phyloP scores from a whole-genome alignment of 2,797 vertebrate genomes.

The Thripadectes ignobilis region DNA sequence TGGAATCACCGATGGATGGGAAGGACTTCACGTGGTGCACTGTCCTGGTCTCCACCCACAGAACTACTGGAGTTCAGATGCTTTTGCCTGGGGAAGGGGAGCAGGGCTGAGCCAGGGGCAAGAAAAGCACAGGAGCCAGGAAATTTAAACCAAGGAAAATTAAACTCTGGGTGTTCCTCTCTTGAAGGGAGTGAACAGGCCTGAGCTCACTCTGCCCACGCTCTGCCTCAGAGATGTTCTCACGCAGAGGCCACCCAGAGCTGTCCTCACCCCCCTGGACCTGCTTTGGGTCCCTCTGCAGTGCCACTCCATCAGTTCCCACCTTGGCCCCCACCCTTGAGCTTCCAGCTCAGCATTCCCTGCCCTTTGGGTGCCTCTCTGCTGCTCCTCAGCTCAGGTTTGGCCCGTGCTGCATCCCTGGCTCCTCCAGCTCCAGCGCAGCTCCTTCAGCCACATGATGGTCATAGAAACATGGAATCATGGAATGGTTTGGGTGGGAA shows the following conservation, averaged over 20 bases:
- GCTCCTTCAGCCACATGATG: not conserved
- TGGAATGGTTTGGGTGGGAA: not conserved
- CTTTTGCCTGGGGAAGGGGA: not conserved
- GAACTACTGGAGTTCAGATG: not conserved
- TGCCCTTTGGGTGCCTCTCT: not conserved
- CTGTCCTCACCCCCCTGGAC: not conserved
- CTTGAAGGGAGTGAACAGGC: rapidly evolving
- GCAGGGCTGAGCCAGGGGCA: not conserved
- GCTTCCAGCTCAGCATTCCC: rapidly evolving
- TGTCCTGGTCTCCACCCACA: not conserved
- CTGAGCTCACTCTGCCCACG: not conserved
- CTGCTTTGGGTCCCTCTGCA: rapidly evolving
- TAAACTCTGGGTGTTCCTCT: not conserved
- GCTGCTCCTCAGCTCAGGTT: not conserved
- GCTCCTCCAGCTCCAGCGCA: not conserved
- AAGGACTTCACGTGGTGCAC: rapidly evolving
- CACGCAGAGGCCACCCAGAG: not conserved
- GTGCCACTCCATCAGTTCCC: not conserved
- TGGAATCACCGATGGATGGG: rapidly evolving
- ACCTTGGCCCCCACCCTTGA: rapidly evolving
- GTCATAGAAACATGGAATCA: too few relatives aligned
- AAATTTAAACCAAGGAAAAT: not conserved
- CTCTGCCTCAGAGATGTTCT: not conserved
- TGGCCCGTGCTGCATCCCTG: not conserved
- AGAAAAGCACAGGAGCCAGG: not conserved